phyloP scores from a whole-genome alignment of 2,797 vertebrate genomes.

The Tauraco hartlaubi region DNA sequence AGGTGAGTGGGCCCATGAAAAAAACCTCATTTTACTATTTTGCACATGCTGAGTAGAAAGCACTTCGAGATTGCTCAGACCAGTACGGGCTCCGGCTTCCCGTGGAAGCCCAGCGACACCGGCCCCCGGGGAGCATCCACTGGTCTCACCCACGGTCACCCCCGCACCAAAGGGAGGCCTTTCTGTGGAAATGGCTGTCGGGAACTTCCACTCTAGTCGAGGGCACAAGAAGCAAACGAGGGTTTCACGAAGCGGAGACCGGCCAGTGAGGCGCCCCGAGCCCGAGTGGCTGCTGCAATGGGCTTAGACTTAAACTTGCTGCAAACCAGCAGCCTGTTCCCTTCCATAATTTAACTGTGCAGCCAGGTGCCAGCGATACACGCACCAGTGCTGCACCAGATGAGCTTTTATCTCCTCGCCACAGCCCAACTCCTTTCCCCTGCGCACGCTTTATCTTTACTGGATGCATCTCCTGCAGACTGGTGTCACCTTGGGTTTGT shows the following conservation, averaged over 20 bases:
- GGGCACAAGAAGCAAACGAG: background rate
- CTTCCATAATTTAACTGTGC: background rate
- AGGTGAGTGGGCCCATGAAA: background rate
- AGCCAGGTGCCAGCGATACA: background rate
- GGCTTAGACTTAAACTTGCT: background rate
- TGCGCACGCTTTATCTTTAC: background rate
- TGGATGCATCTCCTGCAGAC: too few species aligned
- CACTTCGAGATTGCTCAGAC: background rate
- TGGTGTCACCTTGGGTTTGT: background rate
- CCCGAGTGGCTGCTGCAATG: background rate
- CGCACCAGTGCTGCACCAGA: accelerated
- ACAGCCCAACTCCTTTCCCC: background rate
- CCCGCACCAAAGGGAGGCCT: background rate
- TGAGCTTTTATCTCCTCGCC: background rate
- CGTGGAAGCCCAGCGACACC: background rate
- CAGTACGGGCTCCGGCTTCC: background rate
- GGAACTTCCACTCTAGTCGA: background rate
- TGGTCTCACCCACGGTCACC: accelerated
- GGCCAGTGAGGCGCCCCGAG: background rate
- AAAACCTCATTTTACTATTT: background rate
- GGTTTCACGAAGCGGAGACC: background rate
- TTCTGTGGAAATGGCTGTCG: accelerated
- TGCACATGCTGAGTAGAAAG: accelerated
- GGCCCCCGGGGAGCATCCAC: background rate
- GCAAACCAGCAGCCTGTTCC: background rate